Conservation (phyloP, 2,888 invertebrate genomes). For the Aricia artaxerxes region DNA sequence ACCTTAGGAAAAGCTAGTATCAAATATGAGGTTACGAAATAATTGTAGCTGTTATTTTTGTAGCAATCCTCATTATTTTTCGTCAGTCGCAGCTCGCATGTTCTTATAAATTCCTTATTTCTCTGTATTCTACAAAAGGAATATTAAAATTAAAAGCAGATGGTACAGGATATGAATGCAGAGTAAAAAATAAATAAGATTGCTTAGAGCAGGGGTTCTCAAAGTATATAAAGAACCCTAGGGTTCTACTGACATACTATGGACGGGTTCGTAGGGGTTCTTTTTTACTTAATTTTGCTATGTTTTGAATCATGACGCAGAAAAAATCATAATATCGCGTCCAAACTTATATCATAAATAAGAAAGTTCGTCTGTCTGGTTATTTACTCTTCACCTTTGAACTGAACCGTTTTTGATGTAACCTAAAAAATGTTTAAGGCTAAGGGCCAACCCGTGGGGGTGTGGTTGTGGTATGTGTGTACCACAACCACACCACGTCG, state of each 20-base stretch:
- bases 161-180: conserved; percentile 36
- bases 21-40: neutral
- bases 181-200: conserved; percentile 40
- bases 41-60: neutral
- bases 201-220: neutral
- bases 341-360: too few species aligned
- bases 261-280: neutral
- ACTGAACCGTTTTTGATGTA: too few species aligned
- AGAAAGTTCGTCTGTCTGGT: too few species aligned
- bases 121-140: conserved; percentile 8
- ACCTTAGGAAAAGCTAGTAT: too few species aligned
- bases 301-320: too few species aligned
- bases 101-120: neutral
- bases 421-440: too few species aligned
- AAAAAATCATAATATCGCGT: too few species aligned
- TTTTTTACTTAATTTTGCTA: too few species aligned
- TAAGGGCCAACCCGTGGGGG: too few species aligned
- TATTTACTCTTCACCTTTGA: too few species aligned
- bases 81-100: neutral
- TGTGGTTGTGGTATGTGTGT: too few species aligned
- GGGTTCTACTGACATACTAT: neutral
- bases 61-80: neutral
- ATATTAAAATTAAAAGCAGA: conserved; percentile 38
- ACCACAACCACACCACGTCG: too few species aligned
- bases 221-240: neutral